A percentile compares a stretch with the other conserved stretches of the same genome.
phyloP scores from a whole-genome alignment of 1,140 invertebrate species.

The Camponotus vicinus region DNA sequence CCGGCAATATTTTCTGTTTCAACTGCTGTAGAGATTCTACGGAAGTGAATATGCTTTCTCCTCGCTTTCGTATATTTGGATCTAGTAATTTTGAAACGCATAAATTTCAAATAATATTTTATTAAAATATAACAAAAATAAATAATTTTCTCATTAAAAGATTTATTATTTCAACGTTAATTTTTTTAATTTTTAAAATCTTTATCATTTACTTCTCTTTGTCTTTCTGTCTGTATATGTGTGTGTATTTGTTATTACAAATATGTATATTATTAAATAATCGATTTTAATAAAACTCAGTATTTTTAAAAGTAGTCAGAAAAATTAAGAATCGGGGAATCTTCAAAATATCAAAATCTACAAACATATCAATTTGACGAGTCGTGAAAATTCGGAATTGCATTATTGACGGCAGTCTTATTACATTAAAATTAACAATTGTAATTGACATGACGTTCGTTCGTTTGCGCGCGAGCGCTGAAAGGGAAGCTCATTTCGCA shows the following conservation, averaged over 20 bases:
- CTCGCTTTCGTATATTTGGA: neutral
- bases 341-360: neutral
- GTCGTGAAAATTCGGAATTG: slow-evolving; percentile 31
- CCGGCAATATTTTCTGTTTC: slow-evolving; percentile 39
- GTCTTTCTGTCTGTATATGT: no score
- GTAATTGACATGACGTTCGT: slow-evolving; percentile 43
- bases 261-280: neutral
- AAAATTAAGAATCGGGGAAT: neutral
- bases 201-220: neutral
- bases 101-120: neutral
- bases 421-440: slow-evolving; percentile 57
- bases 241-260: no score
- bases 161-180: neutral
- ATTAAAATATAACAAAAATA: neutral
- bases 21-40: slow-evolving; percentile 34
- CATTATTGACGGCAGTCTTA: slow-evolving; percentile 43
- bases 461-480: neutral
- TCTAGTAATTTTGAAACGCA: neutral
- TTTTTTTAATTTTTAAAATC: neutral
- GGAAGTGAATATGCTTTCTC: slow-evolving; percentile 33
- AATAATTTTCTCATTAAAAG: neutral
- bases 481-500: slow-evolving; percentile 45
- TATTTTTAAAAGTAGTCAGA: neutral
- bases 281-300: neutral
- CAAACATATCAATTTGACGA: neutral